These are phyloP conservation scores for Discoglossus pictus DNA, from an alignment of 2,797 vertebrate genomes.

Conservation along the genomic window DNA sequence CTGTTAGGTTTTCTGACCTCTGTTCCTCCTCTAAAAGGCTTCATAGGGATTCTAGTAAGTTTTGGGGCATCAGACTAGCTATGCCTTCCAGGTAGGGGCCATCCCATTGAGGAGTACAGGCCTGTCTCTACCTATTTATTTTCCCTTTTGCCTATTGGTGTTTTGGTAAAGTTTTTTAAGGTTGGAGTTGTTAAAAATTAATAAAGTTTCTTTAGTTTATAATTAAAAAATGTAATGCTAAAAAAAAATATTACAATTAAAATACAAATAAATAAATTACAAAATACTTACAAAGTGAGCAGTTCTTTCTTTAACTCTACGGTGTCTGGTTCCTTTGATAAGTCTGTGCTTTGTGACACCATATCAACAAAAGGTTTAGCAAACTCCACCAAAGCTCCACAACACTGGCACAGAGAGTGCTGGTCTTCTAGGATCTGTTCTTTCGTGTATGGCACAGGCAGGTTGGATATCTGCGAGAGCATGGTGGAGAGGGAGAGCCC, in stretches of 20 bases:
- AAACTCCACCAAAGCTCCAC: conserved; percentile 75
- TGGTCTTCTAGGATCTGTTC: conserved; percentile 81
- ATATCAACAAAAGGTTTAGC: conserved; percentile 81
- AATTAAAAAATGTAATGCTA: too few relatives aligned
- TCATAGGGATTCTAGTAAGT: too few relatives aligned
- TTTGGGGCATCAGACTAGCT: too few relatives aligned
- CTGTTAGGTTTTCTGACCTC: too few relatives aligned
- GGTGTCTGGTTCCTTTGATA: conserved; percentile 55
- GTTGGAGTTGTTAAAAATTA: too few relatives aligned
- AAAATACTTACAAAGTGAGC: conserved; percentile 82
- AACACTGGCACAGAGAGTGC: conserved; percentile 80
- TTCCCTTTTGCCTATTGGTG: too few relatives aligned
- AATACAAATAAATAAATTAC: background rate
- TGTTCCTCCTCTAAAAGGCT: too few relatives aligned
- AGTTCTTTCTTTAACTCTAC: conserved; percentile 80
- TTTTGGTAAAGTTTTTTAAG: too few relatives aligned
- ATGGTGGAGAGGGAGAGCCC: conserved; percentile 78
- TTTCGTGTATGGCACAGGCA: conserved; percentile 85
- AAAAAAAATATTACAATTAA: background rate
- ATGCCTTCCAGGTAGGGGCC: too few relatives aligned
- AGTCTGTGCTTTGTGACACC: conserved; percentile 64
- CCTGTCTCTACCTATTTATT: too few relatives aligned
- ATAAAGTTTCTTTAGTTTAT: too few relatives aligned
- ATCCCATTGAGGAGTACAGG: too few relatives aligned
- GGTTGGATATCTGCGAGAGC: conserved; percentile 77